Conservation (phyloP, 2,797 vertebrate species). For the Tenualosa thibaudeaui region DNA sequence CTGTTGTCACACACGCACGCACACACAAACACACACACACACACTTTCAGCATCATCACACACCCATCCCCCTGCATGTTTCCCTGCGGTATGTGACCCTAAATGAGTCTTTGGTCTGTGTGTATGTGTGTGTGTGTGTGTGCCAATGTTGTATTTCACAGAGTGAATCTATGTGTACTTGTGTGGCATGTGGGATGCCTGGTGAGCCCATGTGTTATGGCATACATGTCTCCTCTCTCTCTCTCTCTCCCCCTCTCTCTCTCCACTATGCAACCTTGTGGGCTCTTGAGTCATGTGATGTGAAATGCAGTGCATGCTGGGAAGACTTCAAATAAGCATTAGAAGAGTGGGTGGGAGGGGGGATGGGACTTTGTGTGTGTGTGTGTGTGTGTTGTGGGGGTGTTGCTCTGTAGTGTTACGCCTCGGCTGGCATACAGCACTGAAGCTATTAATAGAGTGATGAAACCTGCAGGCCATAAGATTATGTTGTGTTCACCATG, state of each 20-base stretch:
- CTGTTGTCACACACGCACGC: too few relatives aligned
- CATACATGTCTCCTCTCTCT: background rate
- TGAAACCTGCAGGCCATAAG: conserved; percentile 21
- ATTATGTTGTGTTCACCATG: conserved; percentile 36
- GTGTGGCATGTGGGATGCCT: too few relatives aligned
- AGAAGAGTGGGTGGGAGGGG: conserved; percentile 33
- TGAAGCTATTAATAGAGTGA: conserved; percentile 41
- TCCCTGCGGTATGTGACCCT: background rate
- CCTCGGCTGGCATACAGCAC: conserved; percentile 57
- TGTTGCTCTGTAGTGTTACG: conserved; percentile 36
- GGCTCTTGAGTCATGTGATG: conserved; percentile 44
- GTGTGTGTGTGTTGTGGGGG: conserved; percentile 38
- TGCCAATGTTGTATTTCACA: background rate
- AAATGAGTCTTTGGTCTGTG: background rate
- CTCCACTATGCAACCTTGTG: conserved; percentile 37
- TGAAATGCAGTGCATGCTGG: conserved; percentile 1
- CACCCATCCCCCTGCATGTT: background rate
- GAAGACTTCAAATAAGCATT: conserved; percentile 20
- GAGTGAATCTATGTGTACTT: background rate
- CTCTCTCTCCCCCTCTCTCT: background rate
- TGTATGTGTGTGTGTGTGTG: background rate
- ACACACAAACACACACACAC: background rate
- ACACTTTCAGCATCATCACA: background rate
- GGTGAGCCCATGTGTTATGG: background rate
- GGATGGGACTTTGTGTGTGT: conserved; percentile 28